These are phyloP conservation scores for Brachyrhaphis roseni DNA, from an alignment of 2,797 vertebrate genomes.

Conservation along the genomic window DNA sequence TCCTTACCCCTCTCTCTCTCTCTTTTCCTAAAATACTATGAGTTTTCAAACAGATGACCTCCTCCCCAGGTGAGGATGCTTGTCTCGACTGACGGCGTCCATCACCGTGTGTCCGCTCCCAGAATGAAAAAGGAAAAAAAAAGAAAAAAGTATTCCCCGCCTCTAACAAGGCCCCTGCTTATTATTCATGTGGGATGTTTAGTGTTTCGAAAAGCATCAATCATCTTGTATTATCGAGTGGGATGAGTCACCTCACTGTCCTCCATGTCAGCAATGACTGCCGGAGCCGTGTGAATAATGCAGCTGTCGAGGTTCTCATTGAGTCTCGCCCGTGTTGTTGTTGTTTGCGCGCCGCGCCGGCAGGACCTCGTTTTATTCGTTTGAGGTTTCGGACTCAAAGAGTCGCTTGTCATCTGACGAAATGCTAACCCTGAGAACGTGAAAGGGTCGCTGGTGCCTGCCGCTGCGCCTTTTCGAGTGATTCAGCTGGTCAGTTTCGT, in stretches of 20 bases:
- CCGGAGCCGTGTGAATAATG: constrained; percentile 55
- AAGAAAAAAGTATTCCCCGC: background rate
- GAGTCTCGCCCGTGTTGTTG: constrained; percentile 51
- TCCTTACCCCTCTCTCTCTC: background rate
- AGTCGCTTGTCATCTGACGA: background rate
- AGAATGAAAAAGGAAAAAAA: background rate
- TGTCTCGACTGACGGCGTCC: constrained; percentile 38
- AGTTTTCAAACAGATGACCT: constrained; percentile 53
- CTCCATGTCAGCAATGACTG: constrained; percentile 60
- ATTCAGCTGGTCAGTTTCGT: background rate
- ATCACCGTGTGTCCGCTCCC: constrained; percentile 12
- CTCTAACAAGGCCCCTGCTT: constrained; percentile 41
- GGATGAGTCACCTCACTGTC: constrained; percentile 64
- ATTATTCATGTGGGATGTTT: constrained; percentile 60
- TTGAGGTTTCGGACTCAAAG: background rate
- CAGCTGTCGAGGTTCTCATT: constrained; percentile 41
- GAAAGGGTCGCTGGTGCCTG: too few species aligned
- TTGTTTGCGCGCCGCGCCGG: background rate
- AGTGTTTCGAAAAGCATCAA: constrained; percentile 61
- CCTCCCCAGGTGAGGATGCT: constrained; percentile 35
- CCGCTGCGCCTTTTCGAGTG: background rate
- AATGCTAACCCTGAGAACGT: background rate
- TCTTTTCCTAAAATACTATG: constrained; percentile 23
- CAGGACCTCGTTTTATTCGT: background rate
- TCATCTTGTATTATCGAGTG: constrained; percentile 66